Conservation (phyloP, 2,113 vertebrate species). For the Ameiurus melas region DNA sequence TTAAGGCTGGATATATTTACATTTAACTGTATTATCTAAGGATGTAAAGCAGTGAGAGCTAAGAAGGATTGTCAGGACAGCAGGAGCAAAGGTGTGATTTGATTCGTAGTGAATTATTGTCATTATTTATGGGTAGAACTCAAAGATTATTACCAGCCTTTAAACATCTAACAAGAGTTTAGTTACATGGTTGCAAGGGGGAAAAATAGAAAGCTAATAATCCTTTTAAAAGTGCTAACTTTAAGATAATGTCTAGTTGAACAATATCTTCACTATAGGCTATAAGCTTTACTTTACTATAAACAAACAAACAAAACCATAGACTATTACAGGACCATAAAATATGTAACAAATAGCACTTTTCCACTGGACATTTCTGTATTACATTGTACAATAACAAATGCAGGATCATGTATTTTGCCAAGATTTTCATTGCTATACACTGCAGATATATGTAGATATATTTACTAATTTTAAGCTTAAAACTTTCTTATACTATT, state of each 20-base stretch:
- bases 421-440: neutral
- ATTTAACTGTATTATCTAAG: neutral
- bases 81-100: neutral
- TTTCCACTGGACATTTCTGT: constrained; percentile 13
- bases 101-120: neutral
- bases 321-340: neutral
- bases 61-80: constrained; percentile 19
- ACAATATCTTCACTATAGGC: neutral
- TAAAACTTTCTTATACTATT: neutral
- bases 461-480: neutral
- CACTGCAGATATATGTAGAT: neutral
- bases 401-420: neutral
- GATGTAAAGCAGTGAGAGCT: neutral
- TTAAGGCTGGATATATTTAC: constrained; percentile 23
- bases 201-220: neutral
- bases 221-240: constrained; percentile 50
- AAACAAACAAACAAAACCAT: neutral
- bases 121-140: neutral
- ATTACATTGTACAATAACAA: neutral
- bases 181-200: neutral
- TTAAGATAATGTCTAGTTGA: constrained; percentile 48
- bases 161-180: neutral
- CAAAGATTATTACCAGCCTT: constrained; percentile 4
- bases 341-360: neutral
- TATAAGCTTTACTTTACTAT: neutral